Evolutionary conservation across 2,888 invertebrate species (phyloP).

Genomic region (Harpagoxenus sublaevis): DNA sequence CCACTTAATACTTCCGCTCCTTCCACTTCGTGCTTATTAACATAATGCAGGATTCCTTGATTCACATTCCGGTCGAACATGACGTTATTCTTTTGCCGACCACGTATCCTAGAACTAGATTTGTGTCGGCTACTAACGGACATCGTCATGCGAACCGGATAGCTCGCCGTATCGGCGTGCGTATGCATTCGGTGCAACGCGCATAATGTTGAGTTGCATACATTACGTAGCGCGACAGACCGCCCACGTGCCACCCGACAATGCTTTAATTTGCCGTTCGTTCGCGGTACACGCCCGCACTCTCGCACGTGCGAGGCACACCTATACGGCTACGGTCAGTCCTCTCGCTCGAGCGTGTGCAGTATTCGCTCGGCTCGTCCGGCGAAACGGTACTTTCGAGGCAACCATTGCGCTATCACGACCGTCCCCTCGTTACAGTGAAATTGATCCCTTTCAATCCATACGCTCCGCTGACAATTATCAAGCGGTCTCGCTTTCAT

Average conservation of each 20-base stretch:
- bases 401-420: neutral
- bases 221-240: slow-evolving; percentile 62
- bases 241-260: slow-evolving; percentile 71
- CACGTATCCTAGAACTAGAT: neutral
- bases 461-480: neutral
- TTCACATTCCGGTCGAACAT: neutral
- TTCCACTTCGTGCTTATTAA: neutral
- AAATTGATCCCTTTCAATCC: slow-evolving; percentile 20
- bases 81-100: neutral
- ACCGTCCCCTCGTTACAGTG: neutral
- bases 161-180: slow-evolving; percentile 4
- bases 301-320: slow-evolving; percentile 25
- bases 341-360: slow-evolving; percentile 13
- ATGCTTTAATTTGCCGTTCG: slow-evolving; percentile 72
- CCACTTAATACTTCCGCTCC: neutral
- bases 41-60: neutral
- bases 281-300: slow-evolving; percentile 37
- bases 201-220: slow-evolving; percentile 63
- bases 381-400: neutral
- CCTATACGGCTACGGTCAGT: neutral
- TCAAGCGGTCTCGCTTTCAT: neutral
- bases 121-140: slow-evolving; percentile 3
- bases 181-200: slow-evolving; percentile 22
- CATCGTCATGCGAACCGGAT: neutral
- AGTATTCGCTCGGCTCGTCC: neutral